Evolutionary conservation across 2,888 invertebrate genomes (phyloP).

Genomic region (Aleiodes alternator): DNA sequence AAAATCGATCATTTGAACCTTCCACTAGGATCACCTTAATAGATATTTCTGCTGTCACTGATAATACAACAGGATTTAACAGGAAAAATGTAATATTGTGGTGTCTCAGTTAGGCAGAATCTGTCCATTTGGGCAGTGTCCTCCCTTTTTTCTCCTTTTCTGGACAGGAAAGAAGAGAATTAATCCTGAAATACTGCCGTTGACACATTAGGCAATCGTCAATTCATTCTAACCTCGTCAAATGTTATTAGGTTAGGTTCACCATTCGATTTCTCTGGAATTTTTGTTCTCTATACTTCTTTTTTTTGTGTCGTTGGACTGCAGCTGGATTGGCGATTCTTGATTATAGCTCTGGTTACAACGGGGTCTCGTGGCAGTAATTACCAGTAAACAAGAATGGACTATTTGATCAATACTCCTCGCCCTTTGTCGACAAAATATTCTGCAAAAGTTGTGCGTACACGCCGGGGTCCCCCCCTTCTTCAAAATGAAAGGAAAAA

Average conservation of each 20-base stretch:
- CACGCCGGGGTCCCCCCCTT: conserved; percentile 23
- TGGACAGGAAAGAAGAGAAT: conserved; percentile 50
- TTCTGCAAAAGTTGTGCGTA: conserved; percentile 48
- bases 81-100: conserved; percentile 42
- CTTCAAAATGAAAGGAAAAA: conserved; percentile 41
- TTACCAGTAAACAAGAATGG: conserved; percentile 62
- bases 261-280: neutral
- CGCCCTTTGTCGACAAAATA: conserved; percentile 43
- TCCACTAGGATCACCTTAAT: no score
- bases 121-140: conserved; percentile 5
- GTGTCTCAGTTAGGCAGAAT: conserved; percentile 47
- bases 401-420: conserved; percentile 64
- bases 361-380: conserved; percentile 50
- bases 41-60: no score
- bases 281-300: no score
- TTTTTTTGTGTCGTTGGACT: no score
- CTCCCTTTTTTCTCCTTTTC: conserved; percentile 35
- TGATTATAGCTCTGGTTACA: conserved; percentile 24
- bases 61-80: conserved; percentile 22
- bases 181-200: conserved; percentile 35
- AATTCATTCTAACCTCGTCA: neutral
- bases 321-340: conserved; percentile 1
- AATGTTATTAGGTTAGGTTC: neutral
- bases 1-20: no score
- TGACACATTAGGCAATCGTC: conserved; percentile 42